Evolutionary conservation across 2,797 vertebrate species (phyloP).

Genomic region (Heliangelus exortis): DNA sequence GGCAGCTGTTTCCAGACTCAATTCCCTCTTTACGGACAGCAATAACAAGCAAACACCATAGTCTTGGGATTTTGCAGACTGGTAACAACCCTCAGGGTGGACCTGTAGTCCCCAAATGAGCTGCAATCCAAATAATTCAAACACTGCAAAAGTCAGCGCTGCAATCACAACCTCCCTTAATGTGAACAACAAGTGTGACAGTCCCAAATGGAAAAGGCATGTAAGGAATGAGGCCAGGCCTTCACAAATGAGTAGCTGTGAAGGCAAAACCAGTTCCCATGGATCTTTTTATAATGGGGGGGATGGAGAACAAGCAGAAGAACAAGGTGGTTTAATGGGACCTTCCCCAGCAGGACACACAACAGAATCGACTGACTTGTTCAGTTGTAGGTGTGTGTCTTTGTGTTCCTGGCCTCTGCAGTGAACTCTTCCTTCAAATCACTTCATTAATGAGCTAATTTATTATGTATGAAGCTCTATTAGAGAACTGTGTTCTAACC

Average conservation of each 20-base stretch:
- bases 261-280: neutral
- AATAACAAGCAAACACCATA: neutral
- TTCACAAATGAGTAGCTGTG: neutral
- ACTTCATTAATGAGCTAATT: conserved; percentile 50
- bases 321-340: conserved; percentile 15
- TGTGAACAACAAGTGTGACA: neutral
- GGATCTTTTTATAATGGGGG: neutral
- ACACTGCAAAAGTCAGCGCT: neutral
- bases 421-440: conserved; percentile 21
- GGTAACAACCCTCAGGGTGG: neutral
- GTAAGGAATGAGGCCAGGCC: conserved; percentile 3
- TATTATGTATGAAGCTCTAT: conserved; percentile 41
- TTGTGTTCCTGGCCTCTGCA: conserved; percentile 15
- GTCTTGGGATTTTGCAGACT: neutral
- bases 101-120: neutral
- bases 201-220: conserved; percentile 4
- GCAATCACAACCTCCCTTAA: neutral
- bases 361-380: neutral
- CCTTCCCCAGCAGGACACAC: neutral
- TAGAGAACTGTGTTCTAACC: conserved; percentile 33
- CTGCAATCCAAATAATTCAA: neutral
- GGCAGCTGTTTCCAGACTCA: neutral
- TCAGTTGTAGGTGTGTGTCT: neutral
- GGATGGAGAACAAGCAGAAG: neutral
- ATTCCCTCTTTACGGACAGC: neutral